A percentile compares a stretch with the other conserved stretches of the same genome.
phyloP scores from a whole-genome alignment of 2,888 invertebrate genomes.

The Serripes groenlandicus region DNA sequence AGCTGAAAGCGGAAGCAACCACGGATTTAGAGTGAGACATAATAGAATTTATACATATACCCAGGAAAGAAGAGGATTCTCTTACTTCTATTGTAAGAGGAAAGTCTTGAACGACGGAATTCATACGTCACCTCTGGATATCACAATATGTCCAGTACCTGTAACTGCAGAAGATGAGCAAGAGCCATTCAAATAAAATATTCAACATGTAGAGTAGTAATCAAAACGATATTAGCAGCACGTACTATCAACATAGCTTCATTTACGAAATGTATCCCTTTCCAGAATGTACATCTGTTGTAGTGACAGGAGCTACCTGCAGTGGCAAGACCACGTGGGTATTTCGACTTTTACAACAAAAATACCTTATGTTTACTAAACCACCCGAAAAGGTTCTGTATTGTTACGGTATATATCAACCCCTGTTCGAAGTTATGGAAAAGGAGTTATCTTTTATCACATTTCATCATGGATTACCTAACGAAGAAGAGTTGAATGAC shows the following conservation, averaged over 20 bases:
- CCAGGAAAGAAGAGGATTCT: conserved; percentile 35
- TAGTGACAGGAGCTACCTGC: conserved; percentile 55
- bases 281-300: conserved; percentile 51
- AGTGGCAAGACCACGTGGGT: conserved; percentile 44
- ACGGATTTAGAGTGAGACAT: conserved; percentile 39
- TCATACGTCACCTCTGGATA: conserved; percentile 34
- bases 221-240: neutral
- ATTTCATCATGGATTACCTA: conserved; percentile 55
- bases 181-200: neutral
- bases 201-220: neutral
- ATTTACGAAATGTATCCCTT: conserved; percentile 33
- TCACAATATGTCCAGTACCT: conserved; percentile 33
- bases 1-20: conserved; percentile 22
- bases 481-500: conserved; percentile 22
- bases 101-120: conserved; percentile 40
- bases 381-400: conserved; percentile 60
- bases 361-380: conserved; percentile 46
- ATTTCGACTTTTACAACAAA: conserved; percentile 29
- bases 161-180: conserved; percentile 2
- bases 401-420: conserved; percentile 64
- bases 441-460: conserved; percentile 42
- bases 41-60: conserved; percentile 39
- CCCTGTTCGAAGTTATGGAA: conserved; percentile 56
- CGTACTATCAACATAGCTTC: neutral
- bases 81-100: conserved; percentile 52